These are phyloP conservation scores for Carduelis carduelis DNA, from an alignment of 2,797 vertebrate species.

Conservation along the genomic window DNA sequence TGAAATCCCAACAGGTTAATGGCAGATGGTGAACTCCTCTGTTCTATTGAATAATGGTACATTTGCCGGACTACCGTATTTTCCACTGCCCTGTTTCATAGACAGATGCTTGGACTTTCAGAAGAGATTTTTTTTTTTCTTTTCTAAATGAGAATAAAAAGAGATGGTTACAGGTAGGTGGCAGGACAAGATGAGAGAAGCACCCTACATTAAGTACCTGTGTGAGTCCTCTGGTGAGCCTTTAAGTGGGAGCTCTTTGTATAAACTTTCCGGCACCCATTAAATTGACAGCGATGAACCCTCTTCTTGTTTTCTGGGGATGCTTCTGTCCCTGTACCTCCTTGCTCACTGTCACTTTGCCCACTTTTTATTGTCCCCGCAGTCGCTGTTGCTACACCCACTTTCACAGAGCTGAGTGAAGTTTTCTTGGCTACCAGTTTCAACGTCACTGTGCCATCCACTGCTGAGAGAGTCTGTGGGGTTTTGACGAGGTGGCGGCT, in stretches of 20 bases:
- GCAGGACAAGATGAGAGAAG: conserved; percentile 38
- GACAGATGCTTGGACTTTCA: not conserved
- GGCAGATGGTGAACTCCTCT: not conserved
- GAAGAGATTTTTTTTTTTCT: not conserved
- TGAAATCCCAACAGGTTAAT: not conserved
- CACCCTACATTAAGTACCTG: conserved; percentile 83
- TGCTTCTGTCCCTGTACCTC: conserved; percentile 79
- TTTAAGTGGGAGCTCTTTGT: conserved; percentile 99
- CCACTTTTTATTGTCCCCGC: conserved; percentile 77
- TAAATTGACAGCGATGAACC: conserved; percentile 98
- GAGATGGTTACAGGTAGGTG: not conserved
- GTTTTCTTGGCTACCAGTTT: conserved; percentile 95
- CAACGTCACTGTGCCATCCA: conserved; percentile 92
- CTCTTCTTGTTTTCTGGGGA: conserved; percentile 97
- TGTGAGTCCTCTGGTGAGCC: conserved; percentile 98
- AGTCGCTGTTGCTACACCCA: conserved; percentile 80
- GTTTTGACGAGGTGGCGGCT: conserved; percentile 94
- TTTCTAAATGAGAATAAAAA: conserved; percentile 29
- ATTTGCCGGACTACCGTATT: not conserved
- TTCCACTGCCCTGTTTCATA: not conserved
- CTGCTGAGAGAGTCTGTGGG: conserved; percentile 86
- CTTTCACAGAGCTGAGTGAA: conserved; percentile 83
- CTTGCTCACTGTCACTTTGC: conserved; percentile 90
- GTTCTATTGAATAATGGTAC: not conserved
- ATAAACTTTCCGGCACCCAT: conserved; percentile 98